Conservation (phyloP, 2,888 invertebrate species). For the Heliconius charithonia region DNA sequence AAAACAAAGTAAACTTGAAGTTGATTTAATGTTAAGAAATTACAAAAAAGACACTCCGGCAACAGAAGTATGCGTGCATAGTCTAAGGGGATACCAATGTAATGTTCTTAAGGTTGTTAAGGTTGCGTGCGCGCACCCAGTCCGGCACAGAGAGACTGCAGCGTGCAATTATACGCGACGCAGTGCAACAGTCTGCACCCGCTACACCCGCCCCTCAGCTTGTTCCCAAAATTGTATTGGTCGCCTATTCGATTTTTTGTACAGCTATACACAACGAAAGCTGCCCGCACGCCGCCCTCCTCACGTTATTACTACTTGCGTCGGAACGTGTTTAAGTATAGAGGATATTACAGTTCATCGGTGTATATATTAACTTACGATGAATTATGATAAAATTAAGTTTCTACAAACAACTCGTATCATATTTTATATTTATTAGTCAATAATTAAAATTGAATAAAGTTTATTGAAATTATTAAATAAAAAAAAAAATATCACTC, state of each 20-base stretch:
- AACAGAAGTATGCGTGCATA: conserved; percentile 17
- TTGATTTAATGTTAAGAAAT: neutral
- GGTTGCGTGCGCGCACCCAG: conserved; percentile 81
- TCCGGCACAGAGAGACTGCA: conserved; percentile 78
- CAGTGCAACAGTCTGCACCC: conserved; percentile 69
- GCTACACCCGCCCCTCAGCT: conserved; percentile 78
- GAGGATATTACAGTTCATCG: conserved; percentile 57
- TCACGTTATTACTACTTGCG: conserved; percentile 70
- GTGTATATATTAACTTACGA: conserved; percentile 55
- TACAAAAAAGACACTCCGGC: neutral
- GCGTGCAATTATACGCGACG: conserved; percentile 69
- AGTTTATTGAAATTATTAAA: neutral
- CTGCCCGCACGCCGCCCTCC: conserved; percentile 74
- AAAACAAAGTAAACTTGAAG: conserved; percentile 15
- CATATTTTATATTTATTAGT: neutral
- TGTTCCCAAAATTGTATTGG: conserved; percentile 81
- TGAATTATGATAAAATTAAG: conserved; percentile 31
- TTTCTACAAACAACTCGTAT: conserved; percentile 13
- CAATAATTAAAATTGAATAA: neutral
- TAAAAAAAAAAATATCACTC: conserved; percentile 33
- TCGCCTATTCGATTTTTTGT: conserved; percentile 79
- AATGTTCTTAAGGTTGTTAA: conserved; percentile 51
- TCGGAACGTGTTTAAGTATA: conserved; percentile 74
- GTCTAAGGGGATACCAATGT: conserved; percentile 12
- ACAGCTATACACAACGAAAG: conserved; percentile 79